Evolutionary conservation across 2,797 vertebrate genomes (phyloP).

Genomic region (Sebastes ruberrimus): DNA sequence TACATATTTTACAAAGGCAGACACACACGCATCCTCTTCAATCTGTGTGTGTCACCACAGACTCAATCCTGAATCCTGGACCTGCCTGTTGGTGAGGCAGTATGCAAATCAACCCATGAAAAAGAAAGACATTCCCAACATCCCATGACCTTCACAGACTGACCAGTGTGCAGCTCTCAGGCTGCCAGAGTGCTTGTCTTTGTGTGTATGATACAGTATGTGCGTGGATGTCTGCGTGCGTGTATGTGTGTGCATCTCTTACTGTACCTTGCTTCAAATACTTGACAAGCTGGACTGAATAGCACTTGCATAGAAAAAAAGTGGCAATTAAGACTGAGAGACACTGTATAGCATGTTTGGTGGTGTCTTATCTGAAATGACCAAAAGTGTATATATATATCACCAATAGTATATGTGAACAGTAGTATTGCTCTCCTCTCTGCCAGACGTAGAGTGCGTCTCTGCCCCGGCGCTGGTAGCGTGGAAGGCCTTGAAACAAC

Average conservation of each 20-base stretch:
- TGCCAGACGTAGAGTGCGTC: slow-evolving; percentile 53
- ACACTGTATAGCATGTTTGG: slow-evolving; percentile 75
- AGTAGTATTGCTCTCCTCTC: slow-evolving; percentile 62
- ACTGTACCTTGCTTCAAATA: slow-evolving; percentile 74
- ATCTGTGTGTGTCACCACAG: slow-evolving; percentile 31
- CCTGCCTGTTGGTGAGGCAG: slow-evolving; percentile 55
- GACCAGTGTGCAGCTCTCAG: slow-evolving; percentile 50
- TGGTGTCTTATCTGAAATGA: slow-evolving; percentile 69
- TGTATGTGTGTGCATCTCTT: slow-evolving; percentile 53
- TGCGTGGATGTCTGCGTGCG: slow-evolving; percentile 18
- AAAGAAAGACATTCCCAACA: slow-evolving; percentile 27
- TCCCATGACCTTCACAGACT: slow-evolving; percentile 50
- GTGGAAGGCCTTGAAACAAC: slow-evolving; percentile 33
- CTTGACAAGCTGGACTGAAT: slow-evolving; percentile 74
- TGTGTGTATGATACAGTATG: slow-evolving; percentile 30
- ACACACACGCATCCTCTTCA: slow-evolving; percentile 23
- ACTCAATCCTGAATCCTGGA: slow-evolving; percentile 48
- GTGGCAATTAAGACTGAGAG: slow-evolving; percentile 65
- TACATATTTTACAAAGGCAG: slow-evolving; percentile 42
- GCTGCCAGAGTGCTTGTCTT: slow-evolving; percentile 58
- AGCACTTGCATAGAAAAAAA: slow-evolving; percentile 68
- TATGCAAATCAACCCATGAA: slow-evolving; percentile 67
- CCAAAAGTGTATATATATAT: slow-evolving; percentile 65
- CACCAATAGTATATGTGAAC: slow-evolving; percentile 68
- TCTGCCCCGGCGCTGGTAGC: slow-evolving; percentile 43